Percentiles rank a stretch among this genome's conserved stretches.
Conservation (phyloP, 2,797 vertebrate species). For the Coendou prehensilis region DNA sequence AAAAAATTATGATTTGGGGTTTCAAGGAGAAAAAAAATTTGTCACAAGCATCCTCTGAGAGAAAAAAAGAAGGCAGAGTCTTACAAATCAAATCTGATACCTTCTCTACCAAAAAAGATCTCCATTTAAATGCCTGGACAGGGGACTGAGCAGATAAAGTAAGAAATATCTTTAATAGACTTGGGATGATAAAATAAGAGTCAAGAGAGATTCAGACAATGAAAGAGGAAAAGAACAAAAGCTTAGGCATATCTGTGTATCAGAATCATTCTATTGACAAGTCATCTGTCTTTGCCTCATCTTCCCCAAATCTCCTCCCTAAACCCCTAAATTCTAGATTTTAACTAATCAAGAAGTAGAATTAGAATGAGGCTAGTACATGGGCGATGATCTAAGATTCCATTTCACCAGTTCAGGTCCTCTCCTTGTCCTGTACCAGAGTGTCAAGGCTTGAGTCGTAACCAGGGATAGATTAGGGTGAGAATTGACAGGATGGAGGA, state of each 20-base stretch:
- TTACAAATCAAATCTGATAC: conserved; percentile 1
- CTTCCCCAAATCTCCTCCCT: conserved; percentile 14
- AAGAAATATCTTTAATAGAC: conserved; percentile 56
- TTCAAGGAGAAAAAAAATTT: conserved; percentile 33
- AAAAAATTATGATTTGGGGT: conserved; percentile 35
- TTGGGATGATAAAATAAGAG: conserved; percentile 26
- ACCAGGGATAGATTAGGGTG: conserved; percentile 94
- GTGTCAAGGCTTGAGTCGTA: conserved; percentile 95
- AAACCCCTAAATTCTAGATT: conserved; percentile 8
- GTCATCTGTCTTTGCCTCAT: neutral
- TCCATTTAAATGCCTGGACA: conserved; percentile 14
- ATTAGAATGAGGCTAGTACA: neutral
- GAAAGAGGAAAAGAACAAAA: conserved; percentile 55
- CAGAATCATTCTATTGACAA: neutral
- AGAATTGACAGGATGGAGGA: conserved; percentile 96
- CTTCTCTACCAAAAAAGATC: neutral
- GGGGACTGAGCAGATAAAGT: neutral
- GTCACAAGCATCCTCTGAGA: conserved; percentile 17
- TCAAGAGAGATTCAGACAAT: conserved; percentile 31
- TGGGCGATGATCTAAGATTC: neutral
- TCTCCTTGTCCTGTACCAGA: neutral
- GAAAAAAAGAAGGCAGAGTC: conserved; percentile 44
- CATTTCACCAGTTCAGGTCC: neutral
- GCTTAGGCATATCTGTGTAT: neutral
- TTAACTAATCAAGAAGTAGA: conserved; percentile 18